Evolutionary conservation across 1,140 invertebrate species (phyloP).

Genomic region (Physella acuta): DNA sequence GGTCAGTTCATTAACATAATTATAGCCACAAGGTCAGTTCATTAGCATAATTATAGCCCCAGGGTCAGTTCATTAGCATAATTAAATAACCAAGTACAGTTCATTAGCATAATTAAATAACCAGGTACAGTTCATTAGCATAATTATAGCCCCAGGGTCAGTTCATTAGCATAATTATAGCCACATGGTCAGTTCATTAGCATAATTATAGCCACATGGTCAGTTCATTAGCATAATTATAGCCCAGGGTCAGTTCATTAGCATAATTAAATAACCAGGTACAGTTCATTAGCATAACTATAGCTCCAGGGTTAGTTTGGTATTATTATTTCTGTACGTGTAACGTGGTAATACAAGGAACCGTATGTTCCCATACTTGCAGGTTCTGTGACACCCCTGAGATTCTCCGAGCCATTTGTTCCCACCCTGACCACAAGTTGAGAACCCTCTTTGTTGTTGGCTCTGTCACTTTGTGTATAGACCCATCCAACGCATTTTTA

Average conservation of each 20-base stretch:
- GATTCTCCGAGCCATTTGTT: constrained; percentile 39
- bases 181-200: constrained; percentile 49
- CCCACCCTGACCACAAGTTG: constrained; percentile 44
- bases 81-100: background rate
- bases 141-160: constrained; percentile 48
- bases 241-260: background rate
- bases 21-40: background rate
- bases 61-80: background rate
- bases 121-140: too few relatives aligned
- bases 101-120: background rate
- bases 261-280: background rate
- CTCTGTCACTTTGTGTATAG: constrained; percentile 52
- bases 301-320: background rate
- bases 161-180: constrained; percentile 42
- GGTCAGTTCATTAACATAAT: background rate
- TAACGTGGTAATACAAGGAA: constrained; percentile 15
- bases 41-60: background rate
- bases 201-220: too few relatives aligned
- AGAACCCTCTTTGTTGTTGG: constrained; percentile 37
- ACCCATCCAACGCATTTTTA: constrained; percentile 50
- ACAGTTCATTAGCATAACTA: background rate
- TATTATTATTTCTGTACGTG: constrained; percentile 1
- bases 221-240: background rate
- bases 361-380: too few relatives aligned
- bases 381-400: constrained; percentile 47